These are phyloP conservation scores for Silurus asotus DNA, from an alignment of 2,113 vertebrate species.

Conservation along the genomic window DNA sequence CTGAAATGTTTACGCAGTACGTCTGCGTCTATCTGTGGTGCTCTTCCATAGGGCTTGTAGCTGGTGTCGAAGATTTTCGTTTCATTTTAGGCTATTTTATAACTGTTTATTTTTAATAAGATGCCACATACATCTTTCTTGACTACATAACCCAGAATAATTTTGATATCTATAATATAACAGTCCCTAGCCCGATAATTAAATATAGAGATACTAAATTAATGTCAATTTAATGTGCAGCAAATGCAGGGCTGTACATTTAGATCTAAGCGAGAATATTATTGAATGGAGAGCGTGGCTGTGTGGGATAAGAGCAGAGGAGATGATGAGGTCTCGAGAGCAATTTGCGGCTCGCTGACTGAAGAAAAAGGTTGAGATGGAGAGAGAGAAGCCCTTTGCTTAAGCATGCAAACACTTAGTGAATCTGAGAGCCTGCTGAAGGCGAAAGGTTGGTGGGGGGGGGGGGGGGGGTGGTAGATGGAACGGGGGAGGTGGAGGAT, in stretches of 20 bases:
- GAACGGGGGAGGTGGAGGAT: slow-evolving; percentile 40
- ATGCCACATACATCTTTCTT: neutral
- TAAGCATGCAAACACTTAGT: slow-evolving; percentile 50
- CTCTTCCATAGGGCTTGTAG: neutral
- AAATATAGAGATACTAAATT: slow-evolving; percentile 29
- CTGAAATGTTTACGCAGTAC: slow-evolving; percentile 5
- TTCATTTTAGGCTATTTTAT: neutral
- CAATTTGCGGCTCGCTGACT: slow-evolving; percentile 36
- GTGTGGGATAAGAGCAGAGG: slow-evolving; percentile 26
- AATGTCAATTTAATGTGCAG: slow-evolving; percentile 22
- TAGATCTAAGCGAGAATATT: slow-evolving; percentile 36
- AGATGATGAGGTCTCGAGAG: slow-evolving; percentile 34
- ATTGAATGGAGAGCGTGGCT: slow-evolving; percentile 10
- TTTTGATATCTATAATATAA: neutral
- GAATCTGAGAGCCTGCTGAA: slow-evolving; percentile 25
- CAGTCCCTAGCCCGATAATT: neutral
- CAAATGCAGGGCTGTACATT: slow-evolving; percentile 25
- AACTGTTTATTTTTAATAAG: neutral
- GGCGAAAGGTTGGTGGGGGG: slow-evolving; percentile 6
- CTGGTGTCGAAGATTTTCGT: neutral
- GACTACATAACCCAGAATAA: neutral
- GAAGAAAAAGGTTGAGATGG: slow-evolving; percentile 31
- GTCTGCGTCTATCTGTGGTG: neutral
- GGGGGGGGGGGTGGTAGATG: neutral
- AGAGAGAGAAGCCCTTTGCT: slow-evolving; percentile 32